Conservation (phyloP, 2,888 invertebrate genomes). For the Globia sparganii region DNA sequence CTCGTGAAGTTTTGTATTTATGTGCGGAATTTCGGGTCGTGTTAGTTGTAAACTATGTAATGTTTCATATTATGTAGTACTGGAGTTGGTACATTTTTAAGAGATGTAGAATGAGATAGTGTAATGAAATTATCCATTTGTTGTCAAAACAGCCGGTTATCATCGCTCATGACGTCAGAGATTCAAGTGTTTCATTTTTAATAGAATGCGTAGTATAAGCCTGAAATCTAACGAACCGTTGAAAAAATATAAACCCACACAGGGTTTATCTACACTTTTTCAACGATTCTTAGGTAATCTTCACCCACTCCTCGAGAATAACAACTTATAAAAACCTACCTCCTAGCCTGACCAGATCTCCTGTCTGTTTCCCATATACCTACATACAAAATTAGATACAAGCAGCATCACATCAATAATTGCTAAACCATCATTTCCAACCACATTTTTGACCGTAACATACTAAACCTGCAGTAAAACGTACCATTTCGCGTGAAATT, state of each 20-base stretch:
- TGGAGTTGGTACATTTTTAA: neutral
- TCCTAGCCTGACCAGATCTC: too few species aligned
- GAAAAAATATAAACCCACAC: too few species aligned
- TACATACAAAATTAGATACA: neutral
- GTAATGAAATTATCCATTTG: neutral
- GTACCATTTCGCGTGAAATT: conserved; percentile 69
- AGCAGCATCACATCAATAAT: neutral
- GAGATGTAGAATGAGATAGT: neutral
- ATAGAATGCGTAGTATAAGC: neutral
- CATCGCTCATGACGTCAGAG: neutral
- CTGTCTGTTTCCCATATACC: neutral
- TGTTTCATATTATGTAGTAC: neutral
- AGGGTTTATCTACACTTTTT: neutral
- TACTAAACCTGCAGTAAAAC: conserved; percentile 44
- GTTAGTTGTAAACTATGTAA: neutral
- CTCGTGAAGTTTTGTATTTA: conserved; percentile 28
- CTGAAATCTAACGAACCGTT: neutral
- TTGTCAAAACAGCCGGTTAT: neutral
- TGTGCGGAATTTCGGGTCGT: conserved; percentile 2
- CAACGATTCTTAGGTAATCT: neutral
- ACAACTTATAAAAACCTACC: neutral
- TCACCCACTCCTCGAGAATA: neutral
- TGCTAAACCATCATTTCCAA: conserved; percentile 17
- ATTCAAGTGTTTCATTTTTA: neutral
- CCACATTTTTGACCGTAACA: conserved; percentile 44